Evolutionary conservation across 1,140 invertebrate species (phyloP).

Genomic region (Megalopta genalis): DNA sequence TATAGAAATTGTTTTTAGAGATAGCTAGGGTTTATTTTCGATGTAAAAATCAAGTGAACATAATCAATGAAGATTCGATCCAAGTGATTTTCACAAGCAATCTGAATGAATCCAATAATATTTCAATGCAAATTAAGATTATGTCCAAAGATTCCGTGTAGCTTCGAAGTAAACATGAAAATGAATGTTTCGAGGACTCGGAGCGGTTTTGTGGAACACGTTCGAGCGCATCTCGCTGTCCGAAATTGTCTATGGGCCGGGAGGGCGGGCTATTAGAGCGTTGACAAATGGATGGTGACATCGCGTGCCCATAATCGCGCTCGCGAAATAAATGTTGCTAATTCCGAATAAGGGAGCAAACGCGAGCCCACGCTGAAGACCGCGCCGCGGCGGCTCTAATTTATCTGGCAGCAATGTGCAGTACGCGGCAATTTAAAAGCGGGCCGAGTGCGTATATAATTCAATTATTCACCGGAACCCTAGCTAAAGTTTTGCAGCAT

Average conservation of each 20-base stretch:
- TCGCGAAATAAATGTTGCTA: slow-evolving; percentile 9
- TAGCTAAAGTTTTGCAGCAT: slow-evolving; percentile 28
- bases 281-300: slow-evolving; percentile 15
- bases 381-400: slow-evolving; percentile 5
- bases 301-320: slow-evolving; percentile 9
- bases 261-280: not conserved
- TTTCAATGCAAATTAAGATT: too few relatives aligned
- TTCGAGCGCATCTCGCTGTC: not conserved
- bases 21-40: too few relatives aligned
- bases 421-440: slow-evolving; percentile 32
- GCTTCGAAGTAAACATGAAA: too few relatives aligned
- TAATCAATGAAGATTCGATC: too few relatives aligned
- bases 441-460: slow-evolving; percentile 32
- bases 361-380: not conserved
- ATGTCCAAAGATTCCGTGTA: too few relatives aligned
- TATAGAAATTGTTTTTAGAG: too few relatives aligned
- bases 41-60: too few relatives aligned
- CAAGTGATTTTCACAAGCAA: too few relatives aligned
- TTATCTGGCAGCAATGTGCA: slow-evolving; percentile 34
- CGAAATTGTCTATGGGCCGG: not conserved
- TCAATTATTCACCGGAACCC: slow-evolving; percentile 30
- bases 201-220: too few relatives aligned
- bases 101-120: too few relatives aligned
- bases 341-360: slow-evolving; percentile 8
- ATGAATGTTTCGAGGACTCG: too few relatives aligned